Percentiles rank a stretch among this genome's conserved stretches.
These are phyloP conservation scores for Sciurus niger DNA, from an alignment of 2,113 vertebrate species.

Conservation along the genomic window DNA sequence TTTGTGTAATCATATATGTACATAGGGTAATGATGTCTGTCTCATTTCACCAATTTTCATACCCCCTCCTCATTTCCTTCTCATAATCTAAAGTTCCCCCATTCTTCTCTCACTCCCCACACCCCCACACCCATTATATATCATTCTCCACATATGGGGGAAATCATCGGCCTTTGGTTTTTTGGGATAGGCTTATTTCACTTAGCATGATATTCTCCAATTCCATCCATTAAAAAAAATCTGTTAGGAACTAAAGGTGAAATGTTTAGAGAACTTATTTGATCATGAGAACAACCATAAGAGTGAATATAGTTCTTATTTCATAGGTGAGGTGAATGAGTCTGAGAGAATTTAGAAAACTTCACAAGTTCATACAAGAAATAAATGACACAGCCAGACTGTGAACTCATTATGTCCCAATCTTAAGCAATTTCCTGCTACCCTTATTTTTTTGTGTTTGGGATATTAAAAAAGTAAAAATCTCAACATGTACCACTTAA, in stretches of 20 bases:
- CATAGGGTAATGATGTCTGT: no score
- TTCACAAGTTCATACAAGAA: neutral
- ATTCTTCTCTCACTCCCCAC: no score
- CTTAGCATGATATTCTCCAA: no score
- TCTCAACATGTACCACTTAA: neutral
- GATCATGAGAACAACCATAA: neutral
- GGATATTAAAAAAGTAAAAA: neutral
- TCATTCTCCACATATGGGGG: no score
- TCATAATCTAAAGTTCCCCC: no score
- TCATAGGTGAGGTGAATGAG: neutral
- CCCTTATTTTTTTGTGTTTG: neutral
- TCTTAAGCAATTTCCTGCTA: fast-evolving
- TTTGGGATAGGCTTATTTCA: no score
- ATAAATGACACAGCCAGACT: neutral
- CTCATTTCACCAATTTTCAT: no score
- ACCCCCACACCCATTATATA: no score
- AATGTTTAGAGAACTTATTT: neutral
- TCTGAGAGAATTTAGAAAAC: neutral
- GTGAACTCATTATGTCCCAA: neutral
- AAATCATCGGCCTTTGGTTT: no score
- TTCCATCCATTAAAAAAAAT: neutral
- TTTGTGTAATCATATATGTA: no score
- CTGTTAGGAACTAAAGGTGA: neutral
- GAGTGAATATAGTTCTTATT: neutral
- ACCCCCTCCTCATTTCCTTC: no score